Evolutionary conservation across 2,797 vertebrate species (phyloP), one percentile per base, ranked within the genome.

Genomic region (Alectoris magna): DNA sequence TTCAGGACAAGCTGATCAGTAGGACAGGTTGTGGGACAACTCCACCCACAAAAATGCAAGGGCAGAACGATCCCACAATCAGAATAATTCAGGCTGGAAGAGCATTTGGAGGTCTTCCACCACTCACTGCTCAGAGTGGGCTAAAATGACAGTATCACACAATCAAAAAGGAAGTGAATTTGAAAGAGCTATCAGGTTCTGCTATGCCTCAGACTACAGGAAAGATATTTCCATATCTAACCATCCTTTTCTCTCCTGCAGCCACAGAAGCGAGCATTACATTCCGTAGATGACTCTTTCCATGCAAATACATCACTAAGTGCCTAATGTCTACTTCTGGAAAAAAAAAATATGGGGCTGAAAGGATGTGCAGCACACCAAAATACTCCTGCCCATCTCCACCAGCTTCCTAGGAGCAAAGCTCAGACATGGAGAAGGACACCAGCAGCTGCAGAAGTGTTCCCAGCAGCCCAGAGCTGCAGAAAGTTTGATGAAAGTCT

Each of bases 131-230:
- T 92, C 66, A 83, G 46, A 90, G 69, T 44, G 4, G 77, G 71
- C 36, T 72, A 59, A 62, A 60, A 87, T 95, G 75, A 85, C 89
- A 95, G 84, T 6, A 56, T 12, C 15, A 46, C 26, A 46, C 87
- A 89, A 77, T 62, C 48, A 74, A 87, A 93, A 91, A 74, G 43
- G 76, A 83, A 89, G 41, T 3, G 91, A 62, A 92, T 94, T 80
- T 91, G 26, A 75, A 74, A 80, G 79, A 92, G 44, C 88, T 90
- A 71, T 74, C 62, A 41, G 58, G 11, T 29, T 75, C 58, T 77
- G 38, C 64, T 83, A 63, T 31, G 15, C 66, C 29, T 44, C 68
- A 84, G 77, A 70, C 77, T 78, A 8, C 6, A 67, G 46, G 51
- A 84, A 78, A 95, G n/a, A 29, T 67, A 63, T 59, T 87, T 78